Conservation (phyloP, 2,797 vertebrate genomes). For the Molossus molossus region DNA sequence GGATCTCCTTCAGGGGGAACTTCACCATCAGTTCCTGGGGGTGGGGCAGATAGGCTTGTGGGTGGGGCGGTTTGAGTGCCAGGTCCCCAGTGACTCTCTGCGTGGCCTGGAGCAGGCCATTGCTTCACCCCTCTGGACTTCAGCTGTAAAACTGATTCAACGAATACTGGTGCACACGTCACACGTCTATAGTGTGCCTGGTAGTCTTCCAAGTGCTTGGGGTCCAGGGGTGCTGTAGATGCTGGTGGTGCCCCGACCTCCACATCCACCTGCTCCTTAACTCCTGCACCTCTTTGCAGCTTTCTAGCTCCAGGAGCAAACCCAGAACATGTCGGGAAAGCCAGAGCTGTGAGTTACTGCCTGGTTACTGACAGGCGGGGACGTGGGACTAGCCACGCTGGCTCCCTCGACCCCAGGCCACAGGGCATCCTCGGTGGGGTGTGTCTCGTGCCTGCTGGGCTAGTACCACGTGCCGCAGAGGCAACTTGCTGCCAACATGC, state of each 20-base stretch:
- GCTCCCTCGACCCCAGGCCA: rapidly evolving
- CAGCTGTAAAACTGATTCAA: not conserved
- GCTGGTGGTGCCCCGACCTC: not conserved
- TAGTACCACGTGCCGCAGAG: not conserved
- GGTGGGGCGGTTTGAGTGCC: not conserved
- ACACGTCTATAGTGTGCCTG: rapidly evolving
- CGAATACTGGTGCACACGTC: not conserved
- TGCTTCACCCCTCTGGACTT: not conserved
- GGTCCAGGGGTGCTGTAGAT: not conserved
- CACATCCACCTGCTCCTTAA: not conserved
- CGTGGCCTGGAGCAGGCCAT: not conserved
- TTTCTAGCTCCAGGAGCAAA: not conserved
- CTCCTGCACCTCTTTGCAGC: not conserved
- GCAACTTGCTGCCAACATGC: not conserved
- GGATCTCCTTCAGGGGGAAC: conserved; percentile 96
- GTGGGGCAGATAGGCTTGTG: not conserved
- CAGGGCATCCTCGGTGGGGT: not conserved
- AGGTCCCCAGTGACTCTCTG: not conserved
- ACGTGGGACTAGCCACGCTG: not conserved
- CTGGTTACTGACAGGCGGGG: not conserved
- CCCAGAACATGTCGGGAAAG: not conserved
- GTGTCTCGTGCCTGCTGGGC: not conserved
- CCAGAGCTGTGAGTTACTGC: not conserved
- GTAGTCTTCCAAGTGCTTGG: not conserved
- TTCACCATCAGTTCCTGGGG: conserved; percentile 94